Evolutionary conservation across 1,140 invertebrate genomes (phyloP).

Genomic region (Aplysia californica): DNA sequence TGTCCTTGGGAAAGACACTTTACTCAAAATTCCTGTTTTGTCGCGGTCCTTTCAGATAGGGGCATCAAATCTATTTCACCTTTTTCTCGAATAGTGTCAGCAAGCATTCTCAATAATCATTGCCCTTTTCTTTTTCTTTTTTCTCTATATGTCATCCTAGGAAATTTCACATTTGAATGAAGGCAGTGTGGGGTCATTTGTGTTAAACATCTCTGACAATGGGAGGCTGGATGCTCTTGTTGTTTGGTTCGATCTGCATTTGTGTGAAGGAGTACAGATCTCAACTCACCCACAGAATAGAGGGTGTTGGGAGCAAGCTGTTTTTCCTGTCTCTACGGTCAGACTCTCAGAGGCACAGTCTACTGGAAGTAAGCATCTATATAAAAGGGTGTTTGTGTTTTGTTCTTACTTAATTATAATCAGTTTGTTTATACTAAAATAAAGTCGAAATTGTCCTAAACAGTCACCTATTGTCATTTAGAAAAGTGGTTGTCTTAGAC

Average conservation of each 20-base stretch:
- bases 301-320: conserved; percentile 82
- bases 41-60: too few species aligned
- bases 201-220: conserved; percentile 64
- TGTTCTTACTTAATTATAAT: neutral
- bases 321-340: conserved; percentile 70
- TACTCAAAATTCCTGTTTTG: too few species aligned
- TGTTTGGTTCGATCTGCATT: conserved; percentile 79
- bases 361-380: neutral
- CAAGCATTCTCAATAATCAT: too few species aligned
- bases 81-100: too few species aligned
- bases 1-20: too few species aligned
- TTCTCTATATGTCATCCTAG: too few species aligned
- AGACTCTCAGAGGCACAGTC: neutral
- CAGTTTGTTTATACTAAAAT: too few species aligned
- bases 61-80: too few species aligned
- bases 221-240: conserved; percentile 75
- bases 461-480: neutral
- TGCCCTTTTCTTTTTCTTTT: too few species aligned
- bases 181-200: too few species aligned
- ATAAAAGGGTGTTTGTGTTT: neutral
- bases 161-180: too few species aligned
- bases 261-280: conserved; percentile 75
- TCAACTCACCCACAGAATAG: conserved; percentile 63
- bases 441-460: neutral
- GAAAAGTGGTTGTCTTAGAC: too few species aligned